Conservation (phyloP, 2,888 invertebrate genomes). For the Limnephilus rhombicus region DNA sequence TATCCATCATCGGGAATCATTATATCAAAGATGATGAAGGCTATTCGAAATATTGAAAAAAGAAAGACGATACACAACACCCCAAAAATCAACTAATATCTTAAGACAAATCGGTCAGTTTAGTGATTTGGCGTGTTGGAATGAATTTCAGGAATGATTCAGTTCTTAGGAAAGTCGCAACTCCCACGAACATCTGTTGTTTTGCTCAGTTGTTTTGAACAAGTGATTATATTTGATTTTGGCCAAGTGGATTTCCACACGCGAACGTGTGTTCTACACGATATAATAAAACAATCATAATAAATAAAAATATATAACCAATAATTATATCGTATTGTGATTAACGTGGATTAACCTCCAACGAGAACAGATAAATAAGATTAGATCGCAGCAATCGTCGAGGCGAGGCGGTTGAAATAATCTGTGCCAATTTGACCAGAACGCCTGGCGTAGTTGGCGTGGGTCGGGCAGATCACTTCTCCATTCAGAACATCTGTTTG, state of each 20-base stretch:
- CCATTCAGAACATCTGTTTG: constrained; percentile 41
- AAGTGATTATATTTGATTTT: background rate
- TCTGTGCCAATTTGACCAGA: constrained; percentile 19
- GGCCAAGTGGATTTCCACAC: background rate
- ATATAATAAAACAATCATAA: constrained; percentile 2
- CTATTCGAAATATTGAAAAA: no score
- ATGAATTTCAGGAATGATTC: background rate
- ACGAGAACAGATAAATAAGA: background rate
- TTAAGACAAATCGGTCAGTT: background rate
- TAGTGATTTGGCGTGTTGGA: background rate
- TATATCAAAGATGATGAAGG: background rate
- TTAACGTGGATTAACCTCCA: background rate
- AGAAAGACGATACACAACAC: no score
- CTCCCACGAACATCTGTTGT: background rate
- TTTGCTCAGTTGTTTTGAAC: background rate
- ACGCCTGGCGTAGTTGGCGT: background rate
- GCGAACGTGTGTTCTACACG: background rate
- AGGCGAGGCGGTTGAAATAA: background rate
- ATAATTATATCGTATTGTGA: background rate
- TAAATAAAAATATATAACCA: background rate
- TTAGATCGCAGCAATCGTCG: background rate
- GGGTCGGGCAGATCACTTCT: constrained; percentile 13
- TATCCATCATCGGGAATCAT: background rate
- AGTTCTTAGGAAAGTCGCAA: background rate
- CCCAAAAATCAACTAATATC: background rate